These are phyloP conservation scores for Rhynchomys soricoides DNA, from an alignment of 2,113 vertebrate genomes.

Conservation along the genomic window DNA sequence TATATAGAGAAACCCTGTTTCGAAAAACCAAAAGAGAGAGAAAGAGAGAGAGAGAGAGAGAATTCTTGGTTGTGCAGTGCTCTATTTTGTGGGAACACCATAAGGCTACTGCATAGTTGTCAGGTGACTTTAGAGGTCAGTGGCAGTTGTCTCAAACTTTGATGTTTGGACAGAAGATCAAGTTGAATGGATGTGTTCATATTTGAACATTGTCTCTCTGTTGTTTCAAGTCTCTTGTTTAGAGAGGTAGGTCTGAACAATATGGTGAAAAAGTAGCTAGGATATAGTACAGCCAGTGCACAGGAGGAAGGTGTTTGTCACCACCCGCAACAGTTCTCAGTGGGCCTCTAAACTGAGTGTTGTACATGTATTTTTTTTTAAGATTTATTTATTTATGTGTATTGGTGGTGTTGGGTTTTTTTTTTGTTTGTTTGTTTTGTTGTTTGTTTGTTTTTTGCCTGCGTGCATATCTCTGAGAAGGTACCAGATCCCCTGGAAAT, in stretches of 20 bases:
- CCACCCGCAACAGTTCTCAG: too few species aligned
- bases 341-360: background rate
- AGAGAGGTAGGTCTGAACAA: background rate
- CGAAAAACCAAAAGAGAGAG: too few species aligned
- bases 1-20: too few species aligned
- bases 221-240: conserved; percentile 18
- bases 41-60: too few species aligned
- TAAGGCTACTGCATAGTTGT: background rate
- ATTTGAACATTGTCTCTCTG: background rate
- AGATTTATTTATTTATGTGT: too few species aligned
- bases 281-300: background rate
- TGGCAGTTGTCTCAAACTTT: background rate
- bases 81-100: background rate
- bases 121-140: background rate
- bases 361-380: background rate
- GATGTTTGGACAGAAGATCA: background rate
- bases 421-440: too few species aligned
- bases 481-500: too few species aligned
- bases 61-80: background rate
- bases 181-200: background rate
- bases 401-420: too few species aligned
- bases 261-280: background rate
- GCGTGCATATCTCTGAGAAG: too few species aligned
- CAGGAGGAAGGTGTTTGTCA: background rate
- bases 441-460: too few species aligned